These are phyloP conservation scores for Gastrophryne carolinensis DNA, from an alignment of 2,797 vertebrate genomes.

Conservation along the genomic window DNA sequence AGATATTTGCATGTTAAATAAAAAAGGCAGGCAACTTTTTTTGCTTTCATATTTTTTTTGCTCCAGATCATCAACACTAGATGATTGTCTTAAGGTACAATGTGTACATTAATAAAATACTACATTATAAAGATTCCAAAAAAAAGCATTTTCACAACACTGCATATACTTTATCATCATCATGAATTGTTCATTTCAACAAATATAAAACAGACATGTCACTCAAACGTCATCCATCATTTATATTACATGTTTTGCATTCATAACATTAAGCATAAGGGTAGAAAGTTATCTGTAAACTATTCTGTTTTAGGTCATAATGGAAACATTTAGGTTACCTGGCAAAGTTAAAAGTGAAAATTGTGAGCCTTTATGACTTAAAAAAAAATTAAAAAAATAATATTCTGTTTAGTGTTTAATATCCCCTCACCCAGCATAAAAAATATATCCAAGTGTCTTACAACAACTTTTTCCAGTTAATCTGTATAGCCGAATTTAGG, in stretches of 20 bases:
- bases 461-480: background rate
- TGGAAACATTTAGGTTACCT: background rate
- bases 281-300: background rate
- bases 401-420: background rate
- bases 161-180: background rate
- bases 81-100: conserved; percentile 8
- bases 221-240: background rate
- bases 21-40: background rate
- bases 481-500: background rate
- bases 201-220: background rate
- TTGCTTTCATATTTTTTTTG: background rate
- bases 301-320: background rate
- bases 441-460: background rate
- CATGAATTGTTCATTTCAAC: background rate
- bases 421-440: background rate
- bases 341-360: background rate
- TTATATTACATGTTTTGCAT: background rate
- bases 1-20: too few relatives aligned
- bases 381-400: too few relatives aligned
- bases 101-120: conserved; percentile 17
- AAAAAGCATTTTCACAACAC: background rate
- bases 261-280: background rate
- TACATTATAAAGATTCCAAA: conserved; percentile 1
- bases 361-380: background rate
- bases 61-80: background rate